These are phyloP conservation scores for Cephus spinipes DNA, from an alignment of 2,888 invertebrate species.

Conservation along the genomic window DNA sequence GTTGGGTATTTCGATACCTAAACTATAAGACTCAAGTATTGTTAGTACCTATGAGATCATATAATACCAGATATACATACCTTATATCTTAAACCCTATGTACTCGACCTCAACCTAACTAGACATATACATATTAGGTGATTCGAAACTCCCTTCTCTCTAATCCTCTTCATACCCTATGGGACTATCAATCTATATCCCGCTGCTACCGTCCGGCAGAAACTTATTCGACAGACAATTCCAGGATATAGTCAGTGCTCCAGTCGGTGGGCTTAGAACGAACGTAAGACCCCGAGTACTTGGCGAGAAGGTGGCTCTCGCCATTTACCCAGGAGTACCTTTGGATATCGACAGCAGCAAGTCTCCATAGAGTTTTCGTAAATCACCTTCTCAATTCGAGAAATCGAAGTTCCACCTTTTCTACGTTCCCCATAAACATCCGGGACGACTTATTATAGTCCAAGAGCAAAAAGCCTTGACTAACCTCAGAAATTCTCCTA, in stretches of 20 bases:
- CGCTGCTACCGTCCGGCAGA: conserved; percentile 30
- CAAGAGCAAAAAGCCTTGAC: neutral
- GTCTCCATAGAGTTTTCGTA: neutral
- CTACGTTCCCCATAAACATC: neutral
- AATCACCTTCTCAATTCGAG: neutral
- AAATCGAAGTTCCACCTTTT: neutral
- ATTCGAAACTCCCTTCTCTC: neutral
- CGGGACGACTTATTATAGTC: neutral
- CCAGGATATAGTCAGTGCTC: neutral
- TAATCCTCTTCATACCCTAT: neutral
- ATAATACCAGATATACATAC: neutral
- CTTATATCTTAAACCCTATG: neutral
- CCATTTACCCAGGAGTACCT: neutral
- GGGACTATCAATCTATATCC: conserved; percentile 32
- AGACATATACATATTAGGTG: neutral
- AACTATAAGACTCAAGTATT: neutral
- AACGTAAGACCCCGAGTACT: neutral
- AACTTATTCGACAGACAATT: conserved; percentile 25
- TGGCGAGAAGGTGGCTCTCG: neutral
- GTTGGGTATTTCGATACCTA: conserved; percentile 9
- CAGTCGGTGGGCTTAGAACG: neutral
- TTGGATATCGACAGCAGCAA: neutral
- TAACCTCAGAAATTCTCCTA: neutral
- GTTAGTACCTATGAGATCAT: neutral
- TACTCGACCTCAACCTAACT: neutral